phyloP scores from a whole-genome alignment of 2,113 vertebrate genomes.

The Stegostoma tigrinum region DNA sequence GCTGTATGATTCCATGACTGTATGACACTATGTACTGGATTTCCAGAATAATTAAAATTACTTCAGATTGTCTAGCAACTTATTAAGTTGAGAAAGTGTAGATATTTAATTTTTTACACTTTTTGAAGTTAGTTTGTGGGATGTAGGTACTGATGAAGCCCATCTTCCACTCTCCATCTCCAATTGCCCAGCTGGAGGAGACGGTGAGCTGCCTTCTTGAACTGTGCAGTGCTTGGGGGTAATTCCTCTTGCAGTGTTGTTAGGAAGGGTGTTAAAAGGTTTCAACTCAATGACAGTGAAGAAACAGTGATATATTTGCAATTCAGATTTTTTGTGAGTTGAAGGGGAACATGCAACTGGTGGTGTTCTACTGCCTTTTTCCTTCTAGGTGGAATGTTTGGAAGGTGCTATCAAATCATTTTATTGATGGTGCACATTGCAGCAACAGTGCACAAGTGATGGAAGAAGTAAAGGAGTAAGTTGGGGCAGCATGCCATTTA shows the following conservation, averaged over 20 bases:
- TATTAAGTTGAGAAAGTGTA: neutral
- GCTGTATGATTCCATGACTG: no score
- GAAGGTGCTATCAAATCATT: neutral
- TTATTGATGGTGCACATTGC: neutral
- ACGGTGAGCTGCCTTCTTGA: neutral
- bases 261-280: neutral
- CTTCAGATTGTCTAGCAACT: neutral
- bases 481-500: neutral
- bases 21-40: no score
- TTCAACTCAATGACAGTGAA: neutral
- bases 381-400: neutral
- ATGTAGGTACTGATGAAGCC: neutral
- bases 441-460: neutral
- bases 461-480: neutral
- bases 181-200: neutral
- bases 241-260: neutral
- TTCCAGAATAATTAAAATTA: neutral
- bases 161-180: neutral
- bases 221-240: neutral
- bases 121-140: neutral
- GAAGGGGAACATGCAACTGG: neutral
- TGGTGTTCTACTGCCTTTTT: neutral
- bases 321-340: neutral
- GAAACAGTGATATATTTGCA: neutral
- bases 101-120: neutral